phyloP scores from a whole-genome alignment of 2,113 vertebrate genomes.

The Triplophysa siluroides region DNA sequence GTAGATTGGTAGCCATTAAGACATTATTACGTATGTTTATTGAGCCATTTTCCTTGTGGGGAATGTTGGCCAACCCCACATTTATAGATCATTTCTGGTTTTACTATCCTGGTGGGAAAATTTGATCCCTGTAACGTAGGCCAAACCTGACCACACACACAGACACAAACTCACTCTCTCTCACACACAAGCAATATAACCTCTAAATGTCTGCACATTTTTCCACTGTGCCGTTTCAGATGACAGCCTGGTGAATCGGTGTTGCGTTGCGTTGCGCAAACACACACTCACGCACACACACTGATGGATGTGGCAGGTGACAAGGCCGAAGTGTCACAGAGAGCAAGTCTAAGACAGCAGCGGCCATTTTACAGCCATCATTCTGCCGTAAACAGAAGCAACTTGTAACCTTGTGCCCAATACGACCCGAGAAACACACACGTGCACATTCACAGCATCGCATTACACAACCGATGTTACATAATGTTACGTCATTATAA shows the following conservation, averaged over 20 bases:
- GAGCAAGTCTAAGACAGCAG: conserved; percentile 13
- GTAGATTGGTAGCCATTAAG: too few species aligned
- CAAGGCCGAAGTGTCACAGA: conserved; percentile 30
- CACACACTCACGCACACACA: conserved; percentile 14
- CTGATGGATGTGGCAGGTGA: conserved; percentile 45
- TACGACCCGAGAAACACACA: conserved; percentile 23
- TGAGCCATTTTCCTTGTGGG: too few species aligned
- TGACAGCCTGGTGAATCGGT: conserved; percentile 36
- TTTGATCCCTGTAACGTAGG: too few species aligned
- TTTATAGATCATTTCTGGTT: too few species aligned
- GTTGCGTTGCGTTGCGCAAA: conserved; percentile 39
- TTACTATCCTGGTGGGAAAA: too few species aligned
- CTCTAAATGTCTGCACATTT: conserved; percentile 40
- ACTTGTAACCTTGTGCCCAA: conserved; percentile 30
- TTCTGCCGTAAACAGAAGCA: conserved; percentile 36
- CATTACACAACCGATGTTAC: conserved; percentile 9
- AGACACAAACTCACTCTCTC: not conserved
- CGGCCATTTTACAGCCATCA: conserved; percentile 14
- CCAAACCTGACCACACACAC: not conserved
- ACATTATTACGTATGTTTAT: too few species aligned
- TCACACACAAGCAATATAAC: conserved; percentile 22
- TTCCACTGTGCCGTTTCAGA: conserved; percentile 39
- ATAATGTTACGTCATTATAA: conserved; percentile 31
- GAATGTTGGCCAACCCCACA: too few species aligned
- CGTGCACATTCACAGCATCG: not conserved